Base-by-base conservation (phyloP, 1,140 invertebrate species). In the Lordiphosa mommai region DNA sequence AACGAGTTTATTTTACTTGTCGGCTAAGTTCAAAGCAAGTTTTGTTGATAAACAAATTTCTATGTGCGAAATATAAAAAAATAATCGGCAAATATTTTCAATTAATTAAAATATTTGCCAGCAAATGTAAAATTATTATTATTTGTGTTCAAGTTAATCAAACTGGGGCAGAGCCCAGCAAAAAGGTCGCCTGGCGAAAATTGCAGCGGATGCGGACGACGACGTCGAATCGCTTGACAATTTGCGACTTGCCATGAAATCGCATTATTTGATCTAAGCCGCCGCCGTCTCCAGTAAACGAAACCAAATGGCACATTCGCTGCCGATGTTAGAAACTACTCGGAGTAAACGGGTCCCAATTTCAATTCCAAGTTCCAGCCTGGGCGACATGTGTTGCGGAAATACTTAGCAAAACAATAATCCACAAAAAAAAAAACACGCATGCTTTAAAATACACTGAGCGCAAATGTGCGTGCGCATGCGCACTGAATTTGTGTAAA, bases 231-330 rank as follows among this genome's bases (percentile, higher is more conserved):
- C 60, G 76, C 68, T 77, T 82, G 82, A 86, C 76, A 86, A 82
- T 86, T 71, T 77, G 72, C 72, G 76, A 86, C 82, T 86, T 86
- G 82, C 12, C 82, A 86, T 86, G 74, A 86, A 86, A 86, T 86
- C 82, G 77, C 70, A 86, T 67, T 73, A 77, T 86, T 86, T 86
- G 82, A 86, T 86, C 82, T 86, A 65, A 86, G 82, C 82, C 82
- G 82, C 72, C 66, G 56, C 33, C 27, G 23, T 41, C 32, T 43
- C 23, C 40, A 27, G 27, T 29, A 86, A 86, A 86, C 60, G 82
- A 86, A 86, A 86, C 82, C 82, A 86, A 86, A 86, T 86, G 82
- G 71, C 58, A 41, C 66, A 47, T 77, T 79, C 68, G 61, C 48
- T 46, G 47, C 36, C 50, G 53, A 14, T 34, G 36, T 41, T 43